phyloP scores from a whole-genome alignment of 1,140 invertebrate genomes.

The Cherax quadricarinatus region DNA sequence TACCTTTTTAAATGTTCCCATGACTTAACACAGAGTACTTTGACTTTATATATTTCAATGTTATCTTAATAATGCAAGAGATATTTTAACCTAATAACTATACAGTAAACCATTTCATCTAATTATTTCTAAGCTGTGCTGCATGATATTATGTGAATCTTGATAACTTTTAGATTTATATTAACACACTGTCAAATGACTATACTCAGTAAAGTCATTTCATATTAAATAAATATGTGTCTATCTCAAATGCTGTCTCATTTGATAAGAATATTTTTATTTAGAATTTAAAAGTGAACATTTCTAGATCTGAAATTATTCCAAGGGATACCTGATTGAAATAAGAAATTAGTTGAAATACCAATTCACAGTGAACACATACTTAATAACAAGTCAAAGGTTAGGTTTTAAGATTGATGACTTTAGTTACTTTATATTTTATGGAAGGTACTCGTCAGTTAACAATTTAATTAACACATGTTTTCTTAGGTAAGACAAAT shows the following conservation, averaged over 20 bases:
- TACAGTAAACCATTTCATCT: too few species aligned
- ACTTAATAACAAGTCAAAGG: neutral
- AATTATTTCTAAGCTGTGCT: neutral
- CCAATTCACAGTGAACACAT: neutral
- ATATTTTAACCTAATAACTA: too few species aligned
- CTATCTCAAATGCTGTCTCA: neutral
- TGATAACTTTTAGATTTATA: neutral
- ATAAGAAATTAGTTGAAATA: neutral
- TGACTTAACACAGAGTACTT: neutral
- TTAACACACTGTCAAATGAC: neutral
- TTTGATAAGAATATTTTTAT: neutral
- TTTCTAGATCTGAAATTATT: neutral
- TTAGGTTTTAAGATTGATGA: neutral
- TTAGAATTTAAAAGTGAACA: neutral
- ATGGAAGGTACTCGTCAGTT: neutral
- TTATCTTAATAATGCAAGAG: too few species aligned
- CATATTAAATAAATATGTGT: neutral
- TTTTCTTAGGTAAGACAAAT: constrained; percentile 11
- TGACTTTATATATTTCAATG: too few species aligned
- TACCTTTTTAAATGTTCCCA: neutral
- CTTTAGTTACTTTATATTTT: neutral
- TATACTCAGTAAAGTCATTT: too few species aligned
- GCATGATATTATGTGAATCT: neutral
- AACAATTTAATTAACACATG: neutral
- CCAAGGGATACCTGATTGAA: neutral